Base-by-base conservation (phyloP, 2,797 vertebrate genomes). In the Pangasius krempfi region DNA sequence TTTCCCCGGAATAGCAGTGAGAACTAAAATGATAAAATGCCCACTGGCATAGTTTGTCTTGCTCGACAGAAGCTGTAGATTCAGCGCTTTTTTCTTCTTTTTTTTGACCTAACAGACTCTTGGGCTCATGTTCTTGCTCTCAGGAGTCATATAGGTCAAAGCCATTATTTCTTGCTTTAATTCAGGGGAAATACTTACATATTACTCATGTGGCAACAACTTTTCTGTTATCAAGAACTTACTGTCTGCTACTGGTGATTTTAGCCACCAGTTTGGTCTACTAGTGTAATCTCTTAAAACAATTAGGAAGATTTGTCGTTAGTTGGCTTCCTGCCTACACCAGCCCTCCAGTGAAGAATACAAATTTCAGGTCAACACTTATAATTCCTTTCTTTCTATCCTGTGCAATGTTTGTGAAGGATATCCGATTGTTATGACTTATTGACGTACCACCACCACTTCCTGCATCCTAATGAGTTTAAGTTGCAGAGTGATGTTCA, bases 251-350 rank as follows among this genome's bases (percentile, higher is more conserved):
- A 88, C 73, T 91, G 89, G 88, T 87, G 88, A 44, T 44, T 44
- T 44, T 44, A 44, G 5, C 44, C 44, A 44, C 44, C 44, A 6
- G 44, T 44, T 44, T 44, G 92, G 88, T 88, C 92, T 93, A 90
- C 87, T 89, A 70, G 72, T 91, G 92, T 94, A 94, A 95, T 93
- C 92, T 89, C 81, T 92, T 94, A 92, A 94, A 95, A 92, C 90
- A 89, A 93, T 95, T 94, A 92, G 90, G 88, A 93, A 91, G 91
- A 90, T 93, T 92, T 93, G 90, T 91, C 86, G 70, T 56, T 58
- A 66, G 64, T 64, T 90, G 87, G 89, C 60, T 37, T 50, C 12
- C 13, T 88, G 89, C 72, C 90, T 90, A 66, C 50, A 40, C 58
- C n/a, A 79, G 50, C 73, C n/a, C 70, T 73, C 58, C 4, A 37